A percentile compares a stretch with the other conserved stretches of the same genome.
Evolutionary conservation across 1,140 invertebrate species (phyloP).

Genomic region (Berghia stephanieae): DNA sequence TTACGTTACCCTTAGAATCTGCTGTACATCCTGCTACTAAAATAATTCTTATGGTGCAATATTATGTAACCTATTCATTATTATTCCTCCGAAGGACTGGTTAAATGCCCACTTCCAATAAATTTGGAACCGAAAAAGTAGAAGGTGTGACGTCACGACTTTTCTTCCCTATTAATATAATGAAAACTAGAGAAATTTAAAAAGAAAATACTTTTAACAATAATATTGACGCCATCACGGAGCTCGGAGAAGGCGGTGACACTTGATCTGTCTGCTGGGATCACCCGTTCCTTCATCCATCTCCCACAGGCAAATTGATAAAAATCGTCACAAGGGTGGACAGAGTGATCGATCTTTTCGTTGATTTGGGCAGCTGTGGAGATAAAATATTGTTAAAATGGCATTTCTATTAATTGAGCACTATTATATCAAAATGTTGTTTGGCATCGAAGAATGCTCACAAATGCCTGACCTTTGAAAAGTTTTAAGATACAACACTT

Average conservation of each 20-base stretch:
- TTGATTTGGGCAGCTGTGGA: slow-evolving; percentile 58
- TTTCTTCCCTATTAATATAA: background rate
- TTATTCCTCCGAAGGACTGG: too few species aligned
- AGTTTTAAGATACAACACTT: background rate
- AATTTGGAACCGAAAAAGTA: too few species aligned
- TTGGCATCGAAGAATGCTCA: background rate
- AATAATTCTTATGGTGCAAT: background rate
- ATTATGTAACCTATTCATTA: too few species aligned
- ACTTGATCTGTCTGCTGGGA: slow-evolving; percentile 42
- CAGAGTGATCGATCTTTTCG: slow-evolving; percentile 66
- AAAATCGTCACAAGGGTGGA: slow-evolving; percentile 76
- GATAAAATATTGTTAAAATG: background rate
- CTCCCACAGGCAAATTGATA: slow-evolving; percentile 89
- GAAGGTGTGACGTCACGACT: too few species aligned
- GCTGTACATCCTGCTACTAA: background rate
- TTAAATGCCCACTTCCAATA: too few species aligned
- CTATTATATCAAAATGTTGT: background rate
- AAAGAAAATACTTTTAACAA: slow-evolving; percentile 45
- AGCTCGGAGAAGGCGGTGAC: slow-evolving; percentile 40
- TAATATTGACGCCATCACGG: slow-evolving; percentile 45
- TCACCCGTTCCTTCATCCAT: slow-evolving; percentile 46
- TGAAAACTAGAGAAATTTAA: background rate
- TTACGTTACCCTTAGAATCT: background rate
- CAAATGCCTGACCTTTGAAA: background rate
- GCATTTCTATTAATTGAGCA: too few species aligned